Base-by-base conservation (phyloP, 1,140 invertebrate species). In the Atta colombica region DNA sequence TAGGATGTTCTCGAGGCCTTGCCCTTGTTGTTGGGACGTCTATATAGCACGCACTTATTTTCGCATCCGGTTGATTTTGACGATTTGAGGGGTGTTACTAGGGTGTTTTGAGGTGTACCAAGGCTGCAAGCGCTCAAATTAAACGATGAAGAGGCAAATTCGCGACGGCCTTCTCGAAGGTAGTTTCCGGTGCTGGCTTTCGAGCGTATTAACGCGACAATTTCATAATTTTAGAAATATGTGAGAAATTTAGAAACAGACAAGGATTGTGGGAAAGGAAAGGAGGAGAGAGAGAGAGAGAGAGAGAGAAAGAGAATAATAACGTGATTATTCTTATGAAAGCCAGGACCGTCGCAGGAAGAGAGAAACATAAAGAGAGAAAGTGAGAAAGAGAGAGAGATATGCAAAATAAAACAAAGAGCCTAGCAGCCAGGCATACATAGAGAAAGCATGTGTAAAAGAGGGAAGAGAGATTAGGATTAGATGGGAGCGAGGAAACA, bases 401-500 rank as follows among this genome's bases (percentile, higher is more conserved):
- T 21, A 77, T 18, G 81, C 53, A 81, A 21, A 45, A 25, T 71
- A 51, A 53, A 14, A 81, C 53, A 77, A 60, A 85, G 71, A 87
- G 61, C 60, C 65, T 66, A 78, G 53, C 68, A 87, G 77, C 61
- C 63, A 35, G 69, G 45, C 65, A 80, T 60, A 69, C 49, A 45
- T 55, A 74, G 66, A 77, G 14, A 25, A 58, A 84, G 61, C 61
- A 88, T 12, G 28, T 51, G 16, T 55, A 85, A 78, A 49, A 71
- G 60, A 72, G 61, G 58, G 31, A 60, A 77, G 53, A 65, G 55
- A 63, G 58, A 72, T 55, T 66, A 81, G 68, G 53, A 66, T 88
- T 88, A 90, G 72, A 91, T 81, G 77, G 86, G 82, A 90, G 92
- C 88, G 90, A 91, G 87, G 91, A 92, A 92, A 86, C 89, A 88